Base-by-base conservation (phyloP, 2,113 vertebrate species). In the Channa maculata region DNA sequence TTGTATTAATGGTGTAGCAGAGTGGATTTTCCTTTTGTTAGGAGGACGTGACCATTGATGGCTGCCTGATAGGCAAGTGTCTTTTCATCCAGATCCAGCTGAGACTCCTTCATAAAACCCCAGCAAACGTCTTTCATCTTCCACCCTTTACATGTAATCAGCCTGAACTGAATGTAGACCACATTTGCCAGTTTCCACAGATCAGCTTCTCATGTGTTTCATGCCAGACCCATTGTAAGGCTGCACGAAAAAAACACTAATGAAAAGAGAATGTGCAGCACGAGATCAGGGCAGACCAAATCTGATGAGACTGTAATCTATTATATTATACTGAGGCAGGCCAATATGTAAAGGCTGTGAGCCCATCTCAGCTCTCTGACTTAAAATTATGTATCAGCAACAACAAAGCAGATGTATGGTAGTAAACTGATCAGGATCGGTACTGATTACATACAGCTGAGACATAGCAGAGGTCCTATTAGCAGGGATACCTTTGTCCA, bases 301-400 rank as follows among this genome's bases (percentile, higher is more conserved):
- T 24, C 24, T 24, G 24, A 24, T 24, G 24, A 24, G 24, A 68
- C 65, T 24, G 36, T 69, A 74, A 83, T 90, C 71, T 79, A 83
- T 90, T 83, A 86, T 83, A 55, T 73, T 78, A 58, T 59, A 59
- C 61, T 44, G 64, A 71, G 54, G 38, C 69, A 65, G 46, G 49
- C 72, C 73, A 65, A 50, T 59, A 58, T 67, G 54, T 24, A 24
- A 24, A 24, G 24, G 24, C 1, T 13, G 84, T 11, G 73, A 82
- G 50, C 63, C 46, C 65, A 60, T 33, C 53, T 58, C 49, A 55
- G 62, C 41, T 65, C 50, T 15, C 24, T 24, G 24, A 24, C 1
- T 24, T 24, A 24, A 24, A 24, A 24, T 24, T 24, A 1, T 24
- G 24, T 24, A 24, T 24, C 1, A 24, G 24, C 24, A 24, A 24